Evolutionary conservation across 1,140 invertebrate genomes (phyloP), one percentile per base, ranked within the genome.

Genomic region (Diachasmimorpha longicaudata): DNA sequence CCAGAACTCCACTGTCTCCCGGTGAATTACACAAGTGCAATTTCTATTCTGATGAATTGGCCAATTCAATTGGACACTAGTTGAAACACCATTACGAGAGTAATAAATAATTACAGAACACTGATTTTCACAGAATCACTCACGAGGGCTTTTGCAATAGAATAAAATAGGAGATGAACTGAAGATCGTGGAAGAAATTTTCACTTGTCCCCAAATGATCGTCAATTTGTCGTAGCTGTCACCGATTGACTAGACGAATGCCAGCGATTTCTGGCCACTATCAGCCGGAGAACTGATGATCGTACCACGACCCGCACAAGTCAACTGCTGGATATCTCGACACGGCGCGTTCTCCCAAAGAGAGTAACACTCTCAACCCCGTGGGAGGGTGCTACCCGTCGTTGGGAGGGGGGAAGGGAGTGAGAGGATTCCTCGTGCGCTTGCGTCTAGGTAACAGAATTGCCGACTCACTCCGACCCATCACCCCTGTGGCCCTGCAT

Each of bases 381-480:
- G 36, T 37, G 58, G 58, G 58, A 63, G 23, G 48, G 58, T 63
- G 14, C 58, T 63, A 63, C 58, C 52, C 52, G 8, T 46, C 44
- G n/a, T 46, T 3, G 3, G 44, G 44, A 10, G 2, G 44, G 44
- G 9, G 11, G 44, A n/a, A 14, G 44, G 48, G 48, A 16, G 63
- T 67, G 79, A 79, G 78, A 79, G 78, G 79, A 74, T 78, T 78
- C 79, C 82, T 77, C 1, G 6, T 66, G 83, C 83, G 83, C 76
- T 81, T 84, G 83, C 83, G 83, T 81, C 42, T 75, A 37, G 25
- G 11, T 68, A 68, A 8, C 13, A 68, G 13, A 68, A 77, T 82
- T 75, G 39, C 55, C 16, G 77, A 42, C 72, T 79, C 80, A 77
- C 80, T 81, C 81, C 82, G 82, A 83, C 79, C 81, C 77, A 79